These are phyloP conservation scores for Isaurus tuberculatus DNA, from an alignment of 92 coral and sea anemone genomes.

Conservation along the genomic window DNA sequence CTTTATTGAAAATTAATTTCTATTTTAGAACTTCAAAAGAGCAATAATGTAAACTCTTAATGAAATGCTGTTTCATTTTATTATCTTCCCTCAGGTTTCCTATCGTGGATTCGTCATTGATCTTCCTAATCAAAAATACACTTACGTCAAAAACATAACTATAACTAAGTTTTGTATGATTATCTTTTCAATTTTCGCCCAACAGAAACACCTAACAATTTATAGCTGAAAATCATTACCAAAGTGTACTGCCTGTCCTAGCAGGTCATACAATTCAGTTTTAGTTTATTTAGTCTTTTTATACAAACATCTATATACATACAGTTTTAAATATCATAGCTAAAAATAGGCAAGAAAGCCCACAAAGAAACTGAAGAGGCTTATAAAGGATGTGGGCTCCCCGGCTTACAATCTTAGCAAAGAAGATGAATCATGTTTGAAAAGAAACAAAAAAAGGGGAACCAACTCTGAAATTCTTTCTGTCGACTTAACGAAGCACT, in stretches of 20 bases:
- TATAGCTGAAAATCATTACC: too few species aligned
- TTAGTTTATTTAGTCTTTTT: too few species aligned
- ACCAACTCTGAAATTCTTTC: too few species aligned
- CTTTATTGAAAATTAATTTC: background rate
- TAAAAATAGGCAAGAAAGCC: too few species aligned
- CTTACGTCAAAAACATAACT: background rate
- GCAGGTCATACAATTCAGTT: too few species aligned
- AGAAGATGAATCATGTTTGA: background rate
- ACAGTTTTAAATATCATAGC: too few species aligned
- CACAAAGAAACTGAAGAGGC: too few species aligned
- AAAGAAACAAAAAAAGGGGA: background rate
- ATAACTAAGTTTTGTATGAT: background rate
- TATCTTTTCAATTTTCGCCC: background rate
- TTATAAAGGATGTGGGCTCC: too few species aligned
- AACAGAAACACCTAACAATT: background rate
- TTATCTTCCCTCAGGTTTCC: background rate
- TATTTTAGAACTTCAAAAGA: background rate
- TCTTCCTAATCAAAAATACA: background rate
- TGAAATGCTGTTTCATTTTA: background rate
- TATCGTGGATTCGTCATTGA: background rate
- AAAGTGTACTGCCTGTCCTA: too few species aligned
- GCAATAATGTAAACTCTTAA: background rate
- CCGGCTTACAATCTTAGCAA: background rate
- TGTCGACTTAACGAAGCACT: constrained; percentile 7
- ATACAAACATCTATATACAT: too few species aligned